Evolutionary conservation across 2,888 invertebrate genomes (phyloP).

Genomic region (Ptilodon capucinus): DNA sequence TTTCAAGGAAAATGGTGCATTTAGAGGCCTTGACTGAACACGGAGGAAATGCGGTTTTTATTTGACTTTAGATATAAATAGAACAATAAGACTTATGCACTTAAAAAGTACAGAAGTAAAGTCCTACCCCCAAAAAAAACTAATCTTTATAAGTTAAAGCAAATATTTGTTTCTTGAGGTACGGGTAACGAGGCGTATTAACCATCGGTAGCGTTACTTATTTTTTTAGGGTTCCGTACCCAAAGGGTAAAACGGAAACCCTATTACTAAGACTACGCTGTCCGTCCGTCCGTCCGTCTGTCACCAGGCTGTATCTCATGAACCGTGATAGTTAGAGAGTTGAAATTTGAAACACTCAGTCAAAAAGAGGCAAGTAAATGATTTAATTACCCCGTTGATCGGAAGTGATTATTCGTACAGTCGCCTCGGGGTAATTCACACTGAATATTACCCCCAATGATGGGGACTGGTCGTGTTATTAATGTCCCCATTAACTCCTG

Average conservation of each 20-base stretch:
- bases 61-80: background rate
- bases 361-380: background rate
- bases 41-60: slow-evolving; percentile 1
- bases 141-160: too few relatives aligned
- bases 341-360: too few relatives aligned
- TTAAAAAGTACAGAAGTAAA: background rate
- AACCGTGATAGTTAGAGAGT: too few relatives aligned
- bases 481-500: slow-evolving; percentile 13
- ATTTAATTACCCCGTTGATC: slow-evolving; percentile 1
- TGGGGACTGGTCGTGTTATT: slow-evolving; percentile 13
- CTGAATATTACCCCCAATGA: slow-evolving; percentile 29
- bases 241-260: too few relatives aligned
- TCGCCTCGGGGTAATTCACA: slow-evolving; percentile 10
- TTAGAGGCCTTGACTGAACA: background rate
- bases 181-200: too few relatives aligned
- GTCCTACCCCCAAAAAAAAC: background rate
- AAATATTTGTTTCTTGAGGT: too few relatives aligned
- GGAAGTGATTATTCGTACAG: slow-evolving; percentile 15
- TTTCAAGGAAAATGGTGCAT: background rate
- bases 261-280: too few relatives aligned
- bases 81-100: background rate
- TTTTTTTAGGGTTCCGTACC: too few relatives aligned
- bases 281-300: too few relatives aligned
- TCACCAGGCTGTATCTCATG: too few relatives aligned
- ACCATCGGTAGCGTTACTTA: too few relatives aligned